Evolutionary conservation across 2,113 vertebrate species (phyloP).

Genomic region (Puma concolor): DNA sequence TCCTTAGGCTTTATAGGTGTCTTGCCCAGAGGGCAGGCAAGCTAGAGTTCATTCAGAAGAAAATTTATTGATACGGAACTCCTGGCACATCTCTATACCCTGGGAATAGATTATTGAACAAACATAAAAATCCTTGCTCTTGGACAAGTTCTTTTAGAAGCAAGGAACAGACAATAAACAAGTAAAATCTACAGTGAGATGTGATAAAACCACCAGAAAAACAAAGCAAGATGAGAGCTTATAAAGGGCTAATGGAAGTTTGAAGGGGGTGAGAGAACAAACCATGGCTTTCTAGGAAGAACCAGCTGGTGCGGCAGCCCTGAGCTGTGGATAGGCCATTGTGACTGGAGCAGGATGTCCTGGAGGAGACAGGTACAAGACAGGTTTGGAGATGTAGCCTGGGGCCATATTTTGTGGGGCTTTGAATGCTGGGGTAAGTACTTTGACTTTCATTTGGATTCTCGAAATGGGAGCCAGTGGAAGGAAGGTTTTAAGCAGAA

Average conservation of each 20-base stretch:
- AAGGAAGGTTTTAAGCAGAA: background rate
- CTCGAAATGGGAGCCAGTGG: background rate
- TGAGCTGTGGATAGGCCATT: background rate
- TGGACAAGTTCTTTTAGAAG: background rate
- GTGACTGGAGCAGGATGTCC: background rate
- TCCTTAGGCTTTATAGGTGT: background rate
- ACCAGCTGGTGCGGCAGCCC: rapidly evolving
- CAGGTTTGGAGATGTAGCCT: background rate
- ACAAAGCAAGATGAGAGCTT: background rate
- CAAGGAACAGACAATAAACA: background rate
- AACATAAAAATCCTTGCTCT: background rate
- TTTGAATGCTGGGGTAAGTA: background rate
- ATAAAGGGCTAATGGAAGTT: background rate
- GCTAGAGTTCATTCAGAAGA: background rate
- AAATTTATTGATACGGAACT: background rate
- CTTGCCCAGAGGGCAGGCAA: background rate
- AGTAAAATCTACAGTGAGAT: background rate
- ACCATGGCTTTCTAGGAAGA: no score
- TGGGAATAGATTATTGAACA: background rate
- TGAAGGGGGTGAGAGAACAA: background rate
- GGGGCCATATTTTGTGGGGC: rapidly evolving
- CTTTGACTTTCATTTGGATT: background rate
- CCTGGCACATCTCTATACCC: background rate
- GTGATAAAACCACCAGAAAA: background rate
- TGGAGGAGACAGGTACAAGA: background rate